Evolutionary conservation across 2,113 vertebrate genomes (phyloP).

Genomic region (Apistogramma diplotaenia): DNA sequence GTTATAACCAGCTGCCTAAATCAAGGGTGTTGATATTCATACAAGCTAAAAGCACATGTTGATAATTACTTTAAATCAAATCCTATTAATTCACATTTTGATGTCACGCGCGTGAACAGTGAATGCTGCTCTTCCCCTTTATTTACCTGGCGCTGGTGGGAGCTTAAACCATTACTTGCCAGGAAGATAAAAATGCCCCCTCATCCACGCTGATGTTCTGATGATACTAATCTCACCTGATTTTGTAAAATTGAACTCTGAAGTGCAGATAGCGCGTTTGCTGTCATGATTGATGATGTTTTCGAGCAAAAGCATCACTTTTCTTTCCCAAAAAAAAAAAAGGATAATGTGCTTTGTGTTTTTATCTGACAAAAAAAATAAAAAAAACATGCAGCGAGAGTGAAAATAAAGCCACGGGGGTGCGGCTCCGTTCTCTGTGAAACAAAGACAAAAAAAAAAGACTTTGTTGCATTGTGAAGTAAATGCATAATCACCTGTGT

Average conservation of each 20-base stretch:
- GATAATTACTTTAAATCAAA: not conserved
- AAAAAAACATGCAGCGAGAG: not conserved
- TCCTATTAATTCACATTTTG: not conserved
- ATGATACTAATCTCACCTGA: not conserved
- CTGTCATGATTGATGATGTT: not conserved
- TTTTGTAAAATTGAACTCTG: not conserved
- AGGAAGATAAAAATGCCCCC: conserved; percentile 19
- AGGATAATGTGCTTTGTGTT: not conserved
- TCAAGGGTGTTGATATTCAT: not conserved
- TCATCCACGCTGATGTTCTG: not conserved
- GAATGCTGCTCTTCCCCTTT: conserved; percentile 2
- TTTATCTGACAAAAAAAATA: not conserved
- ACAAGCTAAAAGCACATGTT: not conserved
- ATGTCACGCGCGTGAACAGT: not conserved
- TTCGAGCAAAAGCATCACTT: not conserved
- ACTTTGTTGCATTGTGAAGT: not conserved
- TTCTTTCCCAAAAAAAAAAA: not conserved
- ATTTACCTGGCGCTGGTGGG: not conserved
- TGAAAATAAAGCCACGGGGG: not conserved
- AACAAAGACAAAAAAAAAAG: not conserved
- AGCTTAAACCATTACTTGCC: conserved; percentile 23
- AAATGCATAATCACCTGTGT: conserved; percentile 27
- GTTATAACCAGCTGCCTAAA: not conserved
- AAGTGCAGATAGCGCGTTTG: not conserved
- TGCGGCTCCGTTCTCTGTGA: not conserved